A percentile compares a stretch with the other conserved stretches of the same genome.
phyloP scores from a whole-genome alignment of 2,888 invertebrate species.

The Blastobasis lacticolella region DNA sequence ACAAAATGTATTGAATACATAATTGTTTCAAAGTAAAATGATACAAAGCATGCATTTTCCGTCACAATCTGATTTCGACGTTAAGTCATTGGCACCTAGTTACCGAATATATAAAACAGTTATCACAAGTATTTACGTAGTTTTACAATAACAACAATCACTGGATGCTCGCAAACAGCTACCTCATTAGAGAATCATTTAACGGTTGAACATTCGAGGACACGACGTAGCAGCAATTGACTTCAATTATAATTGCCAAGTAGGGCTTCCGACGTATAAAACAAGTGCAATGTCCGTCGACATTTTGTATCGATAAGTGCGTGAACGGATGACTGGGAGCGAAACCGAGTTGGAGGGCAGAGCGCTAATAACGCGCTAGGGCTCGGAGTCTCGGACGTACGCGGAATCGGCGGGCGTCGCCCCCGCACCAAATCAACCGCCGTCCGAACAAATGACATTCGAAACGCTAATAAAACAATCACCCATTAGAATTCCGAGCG shows the following conservation, averaged over 20 bases:
- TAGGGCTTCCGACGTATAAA: conserved; percentile 42
- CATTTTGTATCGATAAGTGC: conserved; percentile 36
- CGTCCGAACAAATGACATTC: conserved; percentile 41
- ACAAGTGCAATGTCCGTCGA: conserved; percentile 35
- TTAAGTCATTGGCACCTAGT: too few species aligned
- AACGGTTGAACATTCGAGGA: too few species aligned
- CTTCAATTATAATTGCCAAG: conserved; percentile 37
- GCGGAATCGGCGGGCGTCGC: conserved; percentile 43
- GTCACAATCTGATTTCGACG: too few species aligned
- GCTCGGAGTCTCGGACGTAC: conserved; percentile 30
- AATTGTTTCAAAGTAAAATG: too few species aligned
- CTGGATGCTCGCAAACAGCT: too few species aligned
- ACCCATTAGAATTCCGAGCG: conserved; percentile 18
- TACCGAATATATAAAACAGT: too few species aligned
- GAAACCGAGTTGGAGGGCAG: conserved; percentile 40
- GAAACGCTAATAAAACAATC: conserved; percentile 32
- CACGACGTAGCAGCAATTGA: conserved; percentile 20
- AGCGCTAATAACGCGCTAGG: conserved; percentile 49
- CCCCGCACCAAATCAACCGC: conserved; percentile 38
- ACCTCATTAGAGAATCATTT: too few species aligned
- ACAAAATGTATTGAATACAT: too few species aligned
- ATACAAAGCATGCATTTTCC: too few species aligned
- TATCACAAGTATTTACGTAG: conserved; percentile 8
- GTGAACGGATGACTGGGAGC: conserved; percentile 30
- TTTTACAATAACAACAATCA: conserved; percentile 14